Evolutionary conservation across 2,888 invertebrate species (phyloP).

Genomic region (Busseola fusca): DNA sequence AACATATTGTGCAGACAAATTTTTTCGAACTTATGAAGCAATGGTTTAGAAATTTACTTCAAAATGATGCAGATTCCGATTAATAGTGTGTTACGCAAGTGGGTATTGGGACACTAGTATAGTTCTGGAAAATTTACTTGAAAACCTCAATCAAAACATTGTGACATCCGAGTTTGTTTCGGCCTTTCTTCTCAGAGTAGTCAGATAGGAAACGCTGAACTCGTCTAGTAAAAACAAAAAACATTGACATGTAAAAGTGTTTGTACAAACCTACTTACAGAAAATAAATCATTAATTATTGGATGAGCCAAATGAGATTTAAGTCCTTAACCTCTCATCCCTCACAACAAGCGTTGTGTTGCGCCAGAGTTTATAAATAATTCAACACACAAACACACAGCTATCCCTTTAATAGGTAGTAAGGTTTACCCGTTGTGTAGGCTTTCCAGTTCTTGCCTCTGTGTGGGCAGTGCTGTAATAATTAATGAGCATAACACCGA

Average conservation of each 20-base stretch:
- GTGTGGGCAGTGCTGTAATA: slow-evolving; percentile 19
- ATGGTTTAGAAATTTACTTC: too few relatives aligned
- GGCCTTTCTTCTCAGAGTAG: too few relatives aligned
- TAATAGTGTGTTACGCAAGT: too few relatives aligned
- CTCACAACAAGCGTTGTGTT: neutral
- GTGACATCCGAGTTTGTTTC: too few relatives aligned
- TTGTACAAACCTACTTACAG: too few relatives aligned
- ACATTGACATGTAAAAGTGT: too few relatives aligned
- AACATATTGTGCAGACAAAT: too few relatives aligned
- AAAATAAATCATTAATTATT: neutral
- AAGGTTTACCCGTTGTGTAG: slow-evolving; percentile 13
- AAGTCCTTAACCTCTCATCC: slow-evolving; percentile 1
- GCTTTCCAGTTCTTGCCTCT: slow-evolving; percentile 26
- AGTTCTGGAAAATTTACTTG: neutral
- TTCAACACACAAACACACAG: slow-evolving; percentile 10
- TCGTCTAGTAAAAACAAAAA: too few relatives aligned
- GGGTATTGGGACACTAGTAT: neutral
- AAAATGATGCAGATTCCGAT: too few relatives aligned
- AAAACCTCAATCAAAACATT: neutral
- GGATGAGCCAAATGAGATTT: too few relatives aligned
- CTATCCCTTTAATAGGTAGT: slow-evolving; percentile 5
- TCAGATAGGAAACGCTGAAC: too few relatives aligned
- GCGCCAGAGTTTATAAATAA: slow-evolving; percentile 23
- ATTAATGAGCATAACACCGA: slow-evolving; percentile 25
- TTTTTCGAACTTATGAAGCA: too few relatives aligned